Evolutionary conservation across 2,797 vertebrate genomes (phyloP).

Genomic region (Spea hammondii): DNA sequence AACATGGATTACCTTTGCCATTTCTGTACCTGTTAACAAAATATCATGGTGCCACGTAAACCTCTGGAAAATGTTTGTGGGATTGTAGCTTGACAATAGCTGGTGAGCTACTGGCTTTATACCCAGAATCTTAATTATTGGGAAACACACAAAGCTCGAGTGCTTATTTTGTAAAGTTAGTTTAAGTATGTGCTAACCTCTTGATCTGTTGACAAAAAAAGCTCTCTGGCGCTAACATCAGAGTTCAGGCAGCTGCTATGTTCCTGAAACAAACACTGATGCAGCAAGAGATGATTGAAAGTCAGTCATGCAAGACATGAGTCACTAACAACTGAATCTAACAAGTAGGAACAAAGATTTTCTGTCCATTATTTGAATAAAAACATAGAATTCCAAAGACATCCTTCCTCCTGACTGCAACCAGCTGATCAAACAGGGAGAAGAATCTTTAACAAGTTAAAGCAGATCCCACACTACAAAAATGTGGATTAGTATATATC

Average conservation of each 20-base stretch:
- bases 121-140: too few relatives aligned
- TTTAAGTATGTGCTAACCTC: conserved; percentile 20
- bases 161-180: conserved; percentile 6
- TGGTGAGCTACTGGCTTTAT: too few relatives aligned
- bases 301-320: conserved; percentile 39
- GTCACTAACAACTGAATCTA: conserved; percentile 34
- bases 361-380: conserved; percentile 50
- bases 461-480: conserved; percentile 17
- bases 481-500: too few relatives aligned
- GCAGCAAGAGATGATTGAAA: conserved; percentile 43
- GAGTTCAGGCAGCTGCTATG: conserved; percentile 43
- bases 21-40: too few relatives aligned
- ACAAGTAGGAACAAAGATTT: conserved; percentile 49
- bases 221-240: conserved; percentile 20
- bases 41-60: too few relatives aligned
- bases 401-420: conserved; percentile 41
- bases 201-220: conserved; percentile 15
- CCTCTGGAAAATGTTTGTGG: too few relatives aligned
- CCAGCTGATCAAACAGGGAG: conserved; percentile 38
- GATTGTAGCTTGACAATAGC: neutral
- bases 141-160: too few relatives aligned
- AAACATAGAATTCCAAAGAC: conserved; percentile 39
- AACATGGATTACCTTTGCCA: too few relatives aligned
- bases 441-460: conserved; percentile 40
- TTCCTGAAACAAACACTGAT: conserved; percentile 31